These are phyloP conservation scores for Danio jaintianensis DNA, from an alignment of 2,797 vertebrate species.

Conservation along the genomic window DNA sequence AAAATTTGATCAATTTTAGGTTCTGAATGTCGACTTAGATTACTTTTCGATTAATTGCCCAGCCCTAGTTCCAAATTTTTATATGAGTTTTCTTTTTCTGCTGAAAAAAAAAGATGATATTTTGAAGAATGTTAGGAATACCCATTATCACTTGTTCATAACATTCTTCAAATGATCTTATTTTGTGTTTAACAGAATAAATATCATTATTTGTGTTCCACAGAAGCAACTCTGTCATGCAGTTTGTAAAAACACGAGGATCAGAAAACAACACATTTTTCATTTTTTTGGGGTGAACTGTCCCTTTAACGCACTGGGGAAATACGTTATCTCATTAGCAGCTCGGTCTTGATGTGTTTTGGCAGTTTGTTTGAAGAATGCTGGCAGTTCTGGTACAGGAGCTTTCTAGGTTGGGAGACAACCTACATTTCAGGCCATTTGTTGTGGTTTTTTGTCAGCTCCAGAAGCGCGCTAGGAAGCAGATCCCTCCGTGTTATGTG, in stretches of 20 bases:
- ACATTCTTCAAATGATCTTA: not conserved
- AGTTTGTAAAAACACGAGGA: too few relatives aligned
- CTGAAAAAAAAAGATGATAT: too few relatives aligned
- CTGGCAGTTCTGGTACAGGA: not conserved
- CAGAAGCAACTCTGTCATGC: too few relatives aligned
- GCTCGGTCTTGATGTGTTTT: not conserved
- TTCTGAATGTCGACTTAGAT: too few relatives aligned
- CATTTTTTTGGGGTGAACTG: not conserved
- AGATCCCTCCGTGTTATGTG: not conserved
- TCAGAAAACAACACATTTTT: not conserved
- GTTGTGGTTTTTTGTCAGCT: not conserved
- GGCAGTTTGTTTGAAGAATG: not conserved
- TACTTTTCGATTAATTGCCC: too few relatives aligned
- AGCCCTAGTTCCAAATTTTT: too few relatives aligned
- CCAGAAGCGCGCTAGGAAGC: not conserved
- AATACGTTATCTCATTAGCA: not conserved
- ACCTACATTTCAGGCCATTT: not conserved
- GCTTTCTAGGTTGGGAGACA: constrained; percentile 1
- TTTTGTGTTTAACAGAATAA: not conserved
- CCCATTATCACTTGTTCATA: too few relatives aligned
- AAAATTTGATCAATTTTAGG: too few relatives aligned
- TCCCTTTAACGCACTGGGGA: not conserved
- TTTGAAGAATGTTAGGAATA: too few relatives aligned
- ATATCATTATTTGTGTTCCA: not conserved
- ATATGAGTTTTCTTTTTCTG: too few relatives aligned